Evolutionary conservation across 2,113 vertebrate species (phyloP).

Genomic region (Vidua macroura): DNA sequence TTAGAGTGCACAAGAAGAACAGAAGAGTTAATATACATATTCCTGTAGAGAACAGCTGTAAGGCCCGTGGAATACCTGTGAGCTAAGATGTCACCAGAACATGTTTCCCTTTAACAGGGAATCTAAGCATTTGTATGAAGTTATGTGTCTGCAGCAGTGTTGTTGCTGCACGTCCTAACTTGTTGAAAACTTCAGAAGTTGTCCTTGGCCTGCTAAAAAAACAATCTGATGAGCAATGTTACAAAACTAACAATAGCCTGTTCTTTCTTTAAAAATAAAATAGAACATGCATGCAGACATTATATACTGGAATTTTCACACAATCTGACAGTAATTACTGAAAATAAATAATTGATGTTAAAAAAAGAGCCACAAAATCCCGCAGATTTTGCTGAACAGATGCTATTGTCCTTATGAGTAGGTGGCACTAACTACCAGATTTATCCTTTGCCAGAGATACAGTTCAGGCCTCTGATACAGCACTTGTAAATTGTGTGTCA

Average conservation of each 20-base stretch:
- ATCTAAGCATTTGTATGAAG: not conserved
- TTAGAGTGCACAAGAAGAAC: not conserved
- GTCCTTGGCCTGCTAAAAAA: conserved; percentile 20
- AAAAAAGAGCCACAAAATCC: not conserved
- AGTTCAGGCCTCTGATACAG: not conserved
- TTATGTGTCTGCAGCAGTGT: not conserved
- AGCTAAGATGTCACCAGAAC: not conserved
- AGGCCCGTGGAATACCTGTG: not conserved
- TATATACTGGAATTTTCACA: not conserved
- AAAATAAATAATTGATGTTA: not conserved
- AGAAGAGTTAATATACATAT: not conserved
- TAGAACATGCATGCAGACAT: not conserved
- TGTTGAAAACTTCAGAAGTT: conserved; percentile 5
- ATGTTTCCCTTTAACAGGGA: not conserved
- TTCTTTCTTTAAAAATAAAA: not conserved
- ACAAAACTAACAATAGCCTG: not conserved
- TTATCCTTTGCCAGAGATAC: not conserved
- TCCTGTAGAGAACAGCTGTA: not conserved
- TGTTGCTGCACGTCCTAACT: not conserved
- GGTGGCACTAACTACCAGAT: not conserved
- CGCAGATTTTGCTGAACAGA: not conserved
- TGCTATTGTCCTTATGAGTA: not conserved
- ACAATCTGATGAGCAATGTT: not conserved
- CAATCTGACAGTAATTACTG: not conserved
- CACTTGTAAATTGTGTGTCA: not conserved